Percentiles rank a stretch among this genome's conserved stretches.
phyloP scores from a whole-genome alignment of 1,140 invertebrate species.

The Phymorhynchus buccinoides region DNA sequence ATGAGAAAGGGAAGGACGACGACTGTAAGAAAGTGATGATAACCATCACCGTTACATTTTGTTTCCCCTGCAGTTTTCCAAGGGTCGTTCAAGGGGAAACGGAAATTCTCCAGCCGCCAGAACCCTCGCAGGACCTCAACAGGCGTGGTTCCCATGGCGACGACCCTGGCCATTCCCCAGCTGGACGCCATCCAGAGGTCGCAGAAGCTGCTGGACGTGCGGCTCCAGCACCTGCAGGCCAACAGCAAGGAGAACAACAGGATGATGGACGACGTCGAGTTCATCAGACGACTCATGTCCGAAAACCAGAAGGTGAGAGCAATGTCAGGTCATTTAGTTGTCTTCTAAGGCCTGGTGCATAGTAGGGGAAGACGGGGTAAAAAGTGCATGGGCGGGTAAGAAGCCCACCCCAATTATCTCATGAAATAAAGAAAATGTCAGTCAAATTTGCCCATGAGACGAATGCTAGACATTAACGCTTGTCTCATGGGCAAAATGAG shows the following conservation, averaged over 20 bases:
- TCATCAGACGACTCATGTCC: conserved; percentile 69
- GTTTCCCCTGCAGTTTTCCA: conserved; percentile 11
- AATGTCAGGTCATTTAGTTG: too few species aligned
- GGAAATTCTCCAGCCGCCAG: conserved; percentile 47
- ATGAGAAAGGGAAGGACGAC: too few species aligned
- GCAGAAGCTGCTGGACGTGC: conserved; percentile 71
- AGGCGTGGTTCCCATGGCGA: conserved; percentile 63
- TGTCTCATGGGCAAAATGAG: too few species aligned
- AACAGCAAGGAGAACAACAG: conserved; percentile 68
- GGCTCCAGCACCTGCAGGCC: conserved; percentile 71
- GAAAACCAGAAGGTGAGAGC: conserved; percentile 72
- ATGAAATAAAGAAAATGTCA: too few species aligned
- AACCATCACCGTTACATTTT: not conserved
- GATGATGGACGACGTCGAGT: conserved; percentile 71
- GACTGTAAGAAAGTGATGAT: too few species aligned
- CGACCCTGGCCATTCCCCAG: conserved; percentile 71
- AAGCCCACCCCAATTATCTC: too few species aligned
- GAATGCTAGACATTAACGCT: too few species aligned
- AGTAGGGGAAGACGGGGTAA: too few species aligned
- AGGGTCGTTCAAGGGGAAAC: conserved; percentile 40
- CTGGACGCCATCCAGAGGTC: conserved; percentile 71
- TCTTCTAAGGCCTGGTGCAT: too few species aligned
- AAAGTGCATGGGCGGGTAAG: too few species aligned
- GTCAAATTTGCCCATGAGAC: too few species aligned
- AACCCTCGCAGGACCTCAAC: conserved; percentile 58